phyloP scores from a whole-genome alignment of 1,140 invertebrate genomes.

The Papilio aristodemus region DNA sequence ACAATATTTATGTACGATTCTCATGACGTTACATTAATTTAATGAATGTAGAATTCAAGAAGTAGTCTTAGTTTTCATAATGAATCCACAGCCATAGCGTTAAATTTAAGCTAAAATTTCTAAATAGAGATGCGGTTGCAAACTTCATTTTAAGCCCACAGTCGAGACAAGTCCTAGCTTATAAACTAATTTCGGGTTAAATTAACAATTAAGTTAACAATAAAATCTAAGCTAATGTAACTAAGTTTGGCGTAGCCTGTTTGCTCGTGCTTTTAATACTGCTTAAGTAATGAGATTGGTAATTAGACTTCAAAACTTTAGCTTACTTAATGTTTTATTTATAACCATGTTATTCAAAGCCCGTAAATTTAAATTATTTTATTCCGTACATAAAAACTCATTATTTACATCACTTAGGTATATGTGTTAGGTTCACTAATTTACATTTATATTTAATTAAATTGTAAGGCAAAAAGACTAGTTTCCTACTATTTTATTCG shows the following conservation, averaged over 20 bases:
- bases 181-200: constrained; percentile 19
- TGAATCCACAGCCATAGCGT: background rate
- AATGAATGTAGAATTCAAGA: background rate
- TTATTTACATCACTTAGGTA: too few relatives aligned
- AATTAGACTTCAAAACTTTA: background rate
- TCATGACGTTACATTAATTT: too few relatives aligned
- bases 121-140: constrained; percentile 15
- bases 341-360: background rate
- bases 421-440: too few relatives aligned
- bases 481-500: too few relatives aligned
- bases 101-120: constrained; percentile 13
- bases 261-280: constrained; percentile 1
- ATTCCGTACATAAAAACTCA: too few relatives aligned
- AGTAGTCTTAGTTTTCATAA: background rate
- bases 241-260: constrained; percentile 3
- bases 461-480: too few relatives aligned
- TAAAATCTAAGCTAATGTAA: constrained; percentile 20
- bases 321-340: background rate
- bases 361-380: too few relatives aligned
- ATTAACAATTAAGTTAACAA: constrained; percentile 23
- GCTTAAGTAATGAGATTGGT: constrained; percentile 6
- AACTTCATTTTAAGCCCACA: constrained; percentile 7
- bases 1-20: too few relatives aligned
- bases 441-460: too few relatives aligned
- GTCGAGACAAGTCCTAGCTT: constrained; percentile 12